A percentile compares a stretch with the other conserved stretches of the same genome.
Conservation (phyloP, 2,888 invertebrate species). For the Zaprionus bogoriensis region DNA sequence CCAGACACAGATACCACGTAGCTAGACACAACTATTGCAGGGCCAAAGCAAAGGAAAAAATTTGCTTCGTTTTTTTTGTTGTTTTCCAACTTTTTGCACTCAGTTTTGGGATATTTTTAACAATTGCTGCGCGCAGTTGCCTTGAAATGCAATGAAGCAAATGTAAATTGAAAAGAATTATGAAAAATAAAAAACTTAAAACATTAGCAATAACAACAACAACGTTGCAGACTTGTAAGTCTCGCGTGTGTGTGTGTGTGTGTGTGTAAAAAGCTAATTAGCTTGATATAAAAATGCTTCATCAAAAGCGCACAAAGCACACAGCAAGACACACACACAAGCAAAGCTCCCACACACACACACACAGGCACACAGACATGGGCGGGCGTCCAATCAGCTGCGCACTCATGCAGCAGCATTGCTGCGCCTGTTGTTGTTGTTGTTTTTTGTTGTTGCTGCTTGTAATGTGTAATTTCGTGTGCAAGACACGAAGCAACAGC, state of each 20-base stretch:
- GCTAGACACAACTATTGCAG: too few species aligned
- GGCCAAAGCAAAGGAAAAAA: neutral
- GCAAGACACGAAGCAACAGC: slow-evolving; percentile 40
- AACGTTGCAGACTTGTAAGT: slow-evolving; percentile 14
- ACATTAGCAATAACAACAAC: slow-evolving; percentile 6
- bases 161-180: slow-evolving; percentile 14
- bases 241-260: neutral
- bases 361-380: neutral
- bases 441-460: slow-evolving; percentile 4
- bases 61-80: neutral
- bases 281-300: slow-evolving; percentile 53
- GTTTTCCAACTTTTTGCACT: neutral
- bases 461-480: slow-evolving; percentile 48
- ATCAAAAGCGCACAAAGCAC: slow-evolving; percentile 8
- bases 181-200: slow-evolving; percentile 8
- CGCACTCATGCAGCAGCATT: slow-evolving; percentile 43
- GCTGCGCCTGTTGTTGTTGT: slow-evolving; percentile 19
- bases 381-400: slow-evolving; percentile 41
- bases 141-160: slow-evolving; percentile 39
- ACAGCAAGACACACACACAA: neutral
- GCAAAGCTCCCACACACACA: slow-evolving; percentile 8
- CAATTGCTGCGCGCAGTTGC: too few species aligned
- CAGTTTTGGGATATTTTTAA: slow-evolving; percentile 10
- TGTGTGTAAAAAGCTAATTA: slow-evolving; percentile 48
- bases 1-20: too few species aligned